Conservation (phyloP, 2,113 vertebrate genomes). For the Neopipo cinnamomea region DNA sequence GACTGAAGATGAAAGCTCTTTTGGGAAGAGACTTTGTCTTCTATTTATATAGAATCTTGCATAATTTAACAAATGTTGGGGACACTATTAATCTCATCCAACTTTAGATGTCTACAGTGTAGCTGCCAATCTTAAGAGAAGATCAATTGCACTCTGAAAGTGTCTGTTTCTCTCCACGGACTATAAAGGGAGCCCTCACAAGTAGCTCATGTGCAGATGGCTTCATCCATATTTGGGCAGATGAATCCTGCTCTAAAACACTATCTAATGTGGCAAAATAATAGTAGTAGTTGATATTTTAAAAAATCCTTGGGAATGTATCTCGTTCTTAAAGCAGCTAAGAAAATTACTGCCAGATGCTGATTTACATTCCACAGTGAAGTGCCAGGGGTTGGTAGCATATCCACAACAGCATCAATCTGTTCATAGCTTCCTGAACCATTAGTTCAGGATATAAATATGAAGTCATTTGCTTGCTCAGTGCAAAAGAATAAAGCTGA, state of each 20-base stretch:
- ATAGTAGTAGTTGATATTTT: neutral
- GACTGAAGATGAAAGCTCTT: slow-evolving; percentile 68
- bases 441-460: neutral
- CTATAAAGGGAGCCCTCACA: slow-evolving; percentile 63
- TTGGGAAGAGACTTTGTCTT: slow-evolving; percentile 63
- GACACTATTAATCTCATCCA: slow-evolving; percentile 67
- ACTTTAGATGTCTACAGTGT: slow-evolving; percentile 66
- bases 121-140: slow-evolving; percentile 70
- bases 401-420: neutral
- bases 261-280: neutral
- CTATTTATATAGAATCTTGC: slow-evolving; percentile 66
- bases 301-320: neutral
- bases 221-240: slow-evolving; percentile 8
- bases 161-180: slow-evolving; percentile 37
- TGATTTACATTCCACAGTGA: neutral
- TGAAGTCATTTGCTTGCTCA: neutral
- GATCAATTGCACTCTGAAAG: slow-evolving; percentile 64
- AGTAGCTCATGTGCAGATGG: slow-evolving; percentile 49
- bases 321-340: neutral
- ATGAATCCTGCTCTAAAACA: neutral
- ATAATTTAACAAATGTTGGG: slow-evolving; percentile 69
- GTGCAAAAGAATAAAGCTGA: neutral
- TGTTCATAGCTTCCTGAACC: neutral
- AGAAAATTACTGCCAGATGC: neutral
- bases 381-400: neutral